These are phyloP conservation scores for Paramormyrops kingsleyae DNA, from an alignment of 2,113 vertebrate species.

Conservation along the genomic window DNA sequence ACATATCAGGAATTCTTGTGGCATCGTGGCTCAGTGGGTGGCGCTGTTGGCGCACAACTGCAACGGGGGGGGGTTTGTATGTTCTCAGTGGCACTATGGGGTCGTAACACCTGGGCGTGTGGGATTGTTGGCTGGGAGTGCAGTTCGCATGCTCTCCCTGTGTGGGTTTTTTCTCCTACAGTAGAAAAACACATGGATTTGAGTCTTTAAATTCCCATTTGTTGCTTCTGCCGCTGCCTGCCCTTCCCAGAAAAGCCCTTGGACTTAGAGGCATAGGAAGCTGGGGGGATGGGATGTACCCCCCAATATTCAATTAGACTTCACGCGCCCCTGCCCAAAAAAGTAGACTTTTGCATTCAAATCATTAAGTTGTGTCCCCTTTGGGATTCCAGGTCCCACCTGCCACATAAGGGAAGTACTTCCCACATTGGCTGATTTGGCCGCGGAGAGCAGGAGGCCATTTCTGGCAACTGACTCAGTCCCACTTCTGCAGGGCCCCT, in stretches of 20 bases:
- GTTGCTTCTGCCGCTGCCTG: not conserved
- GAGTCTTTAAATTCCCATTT: not conserved
- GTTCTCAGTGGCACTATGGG: not conserved
- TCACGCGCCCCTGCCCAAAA: not conserved
- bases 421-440: no score
- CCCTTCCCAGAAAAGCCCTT: not conserved
- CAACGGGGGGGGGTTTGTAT: not conserved
- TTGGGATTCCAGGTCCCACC: not conserved
- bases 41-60: not conserved
- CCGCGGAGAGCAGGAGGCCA: not conserved
- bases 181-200: not conserved
- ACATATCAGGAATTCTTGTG: not conserved
- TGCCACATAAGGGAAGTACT: not conserved
- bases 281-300: not conserved
- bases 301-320: not conserved
- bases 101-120: not conserved
- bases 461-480: not conserved
- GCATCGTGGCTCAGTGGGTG: not conserved
- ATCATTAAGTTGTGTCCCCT: not conserved
- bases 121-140: not conserved
- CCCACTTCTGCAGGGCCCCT: not conserved
- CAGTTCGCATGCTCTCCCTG: not conserved
- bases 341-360: not conserved
- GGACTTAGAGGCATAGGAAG: not conserved
- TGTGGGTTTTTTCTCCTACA: not conserved